Evolutionary conservation across 2,113 vertebrate species (phyloP).

Genomic region (Corapipo altera): DNA sequence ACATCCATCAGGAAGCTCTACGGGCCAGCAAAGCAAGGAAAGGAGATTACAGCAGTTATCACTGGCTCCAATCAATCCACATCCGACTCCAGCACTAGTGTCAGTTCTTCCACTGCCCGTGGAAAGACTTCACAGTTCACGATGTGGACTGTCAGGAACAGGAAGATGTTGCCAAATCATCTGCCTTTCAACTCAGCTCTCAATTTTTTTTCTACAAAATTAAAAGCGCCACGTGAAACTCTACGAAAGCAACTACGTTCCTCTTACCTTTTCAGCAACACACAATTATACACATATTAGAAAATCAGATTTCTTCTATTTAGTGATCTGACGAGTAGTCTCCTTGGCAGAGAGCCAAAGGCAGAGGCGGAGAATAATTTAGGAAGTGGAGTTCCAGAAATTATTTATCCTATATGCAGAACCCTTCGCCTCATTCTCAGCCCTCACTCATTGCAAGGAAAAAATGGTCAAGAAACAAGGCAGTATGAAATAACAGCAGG

Average conservation of each 20-base stretch:
- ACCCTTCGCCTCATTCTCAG: not conserved
- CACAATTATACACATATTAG: not conserved
- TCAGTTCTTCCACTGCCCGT: not conserved
- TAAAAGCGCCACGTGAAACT: not conserved
- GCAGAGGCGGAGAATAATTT: not conserved
- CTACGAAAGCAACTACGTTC: not conserved
- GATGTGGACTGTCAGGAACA: not conserved
- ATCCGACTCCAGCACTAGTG: not conserved
- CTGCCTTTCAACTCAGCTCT: not conserved
- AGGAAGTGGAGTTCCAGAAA: not conserved
- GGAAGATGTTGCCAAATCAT: not conserved
- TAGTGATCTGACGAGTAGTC: not conserved
- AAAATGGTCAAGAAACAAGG: not conserved
- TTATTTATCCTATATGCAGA: not conserved
- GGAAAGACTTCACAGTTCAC: not conserved
- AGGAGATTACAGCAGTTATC: not conserved
- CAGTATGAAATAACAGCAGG: not conserved
- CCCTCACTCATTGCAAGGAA: not conserved
- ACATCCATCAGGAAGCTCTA: not conserved
- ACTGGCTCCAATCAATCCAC: not conserved
- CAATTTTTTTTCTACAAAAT: not conserved
- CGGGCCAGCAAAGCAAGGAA: not conserved
- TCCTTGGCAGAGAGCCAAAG: not conserved
- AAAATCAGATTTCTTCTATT: not conserved
- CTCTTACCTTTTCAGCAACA: not conserved